phyloP scores from a whole-genome alignment of 2,113 vertebrate species.

The Nesogale talazaci region DNA sequence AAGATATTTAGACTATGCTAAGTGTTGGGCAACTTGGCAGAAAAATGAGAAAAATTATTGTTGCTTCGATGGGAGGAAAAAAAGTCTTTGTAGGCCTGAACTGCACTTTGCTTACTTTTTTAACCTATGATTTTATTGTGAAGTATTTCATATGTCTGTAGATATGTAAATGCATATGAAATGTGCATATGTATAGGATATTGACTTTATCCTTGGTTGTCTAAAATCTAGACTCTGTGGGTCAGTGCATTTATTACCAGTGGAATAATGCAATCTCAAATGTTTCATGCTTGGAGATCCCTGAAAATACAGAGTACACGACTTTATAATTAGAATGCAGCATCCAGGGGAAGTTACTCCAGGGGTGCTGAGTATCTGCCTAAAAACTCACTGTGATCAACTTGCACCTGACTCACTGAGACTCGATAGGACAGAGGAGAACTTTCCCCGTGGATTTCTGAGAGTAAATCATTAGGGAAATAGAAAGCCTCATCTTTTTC shows the following conservation, averaged over 20 bases:
- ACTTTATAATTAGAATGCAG: background rate
- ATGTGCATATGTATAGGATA: background rate
- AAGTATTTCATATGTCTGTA: background rate
- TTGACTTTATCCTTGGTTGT: background rate
- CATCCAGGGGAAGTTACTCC: background rate
- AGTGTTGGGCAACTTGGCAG: slow-evolving; percentile 43
- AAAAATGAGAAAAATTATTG: slow-evolving; percentile 42
- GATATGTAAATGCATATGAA: background rate
- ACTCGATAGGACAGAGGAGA: background rate
- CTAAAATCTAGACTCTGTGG: background rate
- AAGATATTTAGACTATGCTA: slow-evolving; percentile 58
- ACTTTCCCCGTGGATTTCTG: too few species aligned
- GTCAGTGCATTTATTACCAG: background rate
- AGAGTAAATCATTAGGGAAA: too few species aligned
- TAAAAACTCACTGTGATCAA: background rate
- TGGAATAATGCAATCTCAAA: background rate
- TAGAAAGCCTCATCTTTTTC: too few species aligned
- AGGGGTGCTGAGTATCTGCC: background rate
- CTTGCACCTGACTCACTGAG: background rate
- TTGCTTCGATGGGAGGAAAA: background rate
- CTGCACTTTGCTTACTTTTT: background rate
- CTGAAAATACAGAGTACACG: background rate
- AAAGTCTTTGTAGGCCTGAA: background rate
- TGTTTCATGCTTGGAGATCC: background rate
- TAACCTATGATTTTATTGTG: background rate